Base-by-base conservation (phyloP, 1,140 invertebrate genomes). In the Theocolax elegans region DNA sequence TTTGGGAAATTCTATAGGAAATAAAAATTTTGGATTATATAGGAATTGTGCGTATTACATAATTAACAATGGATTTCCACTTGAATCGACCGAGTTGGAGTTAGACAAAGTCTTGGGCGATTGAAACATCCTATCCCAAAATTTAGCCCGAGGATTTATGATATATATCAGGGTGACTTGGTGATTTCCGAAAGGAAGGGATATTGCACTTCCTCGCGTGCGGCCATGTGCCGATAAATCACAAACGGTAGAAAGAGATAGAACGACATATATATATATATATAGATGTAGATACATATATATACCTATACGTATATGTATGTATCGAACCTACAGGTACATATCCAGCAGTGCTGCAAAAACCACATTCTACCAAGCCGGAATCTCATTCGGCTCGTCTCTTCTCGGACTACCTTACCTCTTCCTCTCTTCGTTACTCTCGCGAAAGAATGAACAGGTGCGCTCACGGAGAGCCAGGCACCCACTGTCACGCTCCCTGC, bases 401-500 rank as follows among this genome's bases (percentile, higher is more conserved):
- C 63, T 67, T 66, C 72, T 70, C 69, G 12, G 29, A 13, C 53
- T 8, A 31, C 62, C 59, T 17, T 31, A 4, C 27, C n/a, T 35
- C 56, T 58, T 51, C 1, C 13, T 15, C 29, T 48, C 62, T 23
- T 19, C 9, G 9, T 17, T 27, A 71, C 42, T 25, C 65, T 72
- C 67, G 62, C 35, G 54, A 66, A 80, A 77, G 80, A 84, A 83
- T 81, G 81, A 78, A 82, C 84, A 85, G 84, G 83, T 85, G 83
- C 79, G 78, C 76, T 67, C 67, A 77, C 79, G n/a, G n/a, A 80
- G 82, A 81, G 76, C 77, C 75, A 71, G 60, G 80, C 81, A 81
- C 78, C 82, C 82, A 84, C 82, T 85, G 84, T 85, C 84, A 85
- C 83, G 84, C 84, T 84, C 69, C 71, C 72, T 83, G 82, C 82